Conservation (phyloP, 2,113 vertebrate genomes). For the Marmota flaviventris region DNA sequence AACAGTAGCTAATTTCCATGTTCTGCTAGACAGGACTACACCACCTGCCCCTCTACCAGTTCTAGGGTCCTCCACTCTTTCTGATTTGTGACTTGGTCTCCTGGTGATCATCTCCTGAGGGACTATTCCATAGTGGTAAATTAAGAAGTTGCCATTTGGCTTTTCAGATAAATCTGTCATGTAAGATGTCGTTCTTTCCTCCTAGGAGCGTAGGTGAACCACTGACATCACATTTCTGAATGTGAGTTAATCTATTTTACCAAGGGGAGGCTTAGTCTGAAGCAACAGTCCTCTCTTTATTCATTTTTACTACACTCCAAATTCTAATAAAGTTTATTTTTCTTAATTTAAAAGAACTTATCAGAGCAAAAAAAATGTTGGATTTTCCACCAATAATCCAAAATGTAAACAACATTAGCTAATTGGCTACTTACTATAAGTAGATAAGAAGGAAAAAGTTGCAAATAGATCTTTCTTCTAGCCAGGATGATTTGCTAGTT, state of each 20-base stretch:
- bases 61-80: slow-evolving; percentile 13
- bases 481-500: slow-evolving; percentile 44
- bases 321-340: neutral
- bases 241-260: slow-evolving; percentile 54
- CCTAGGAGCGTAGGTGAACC: slow-evolving; percentile 37
- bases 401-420: slow-evolving; percentile 20
- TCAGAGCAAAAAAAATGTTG: neutral
- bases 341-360: slow-evolving; percentile 43
- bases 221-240: slow-evolving; percentile 61
- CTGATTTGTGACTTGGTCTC: slow-evolving; percentile 66
- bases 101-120: slow-evolving; percentile 55
- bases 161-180: slow-evolving; percentile 57
- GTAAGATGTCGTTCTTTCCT: slow-evolving; percentile 48
- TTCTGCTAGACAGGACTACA: neutral
- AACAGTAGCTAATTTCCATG: slow-evolving; percentile 41
- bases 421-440: neutral
- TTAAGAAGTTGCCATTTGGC: slow-evolving; percentile 61
- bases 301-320: slow-evolving; percentile 1
- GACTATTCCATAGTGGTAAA: slow-evolving; percentile 47
- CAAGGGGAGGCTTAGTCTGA: neutral
- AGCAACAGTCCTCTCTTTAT: slow-evolving; percentile 32
- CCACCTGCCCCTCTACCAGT: neutral
- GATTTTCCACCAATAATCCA: neutral
- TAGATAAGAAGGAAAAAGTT: slow-evolving; percentile 11
- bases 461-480: slow-evolving; percentile 18